These are phyloP conservation scores for Monopterus albus DNA, from an alignment of 2,113 vertebrate species.

Conservation along the genomic window DNA sequence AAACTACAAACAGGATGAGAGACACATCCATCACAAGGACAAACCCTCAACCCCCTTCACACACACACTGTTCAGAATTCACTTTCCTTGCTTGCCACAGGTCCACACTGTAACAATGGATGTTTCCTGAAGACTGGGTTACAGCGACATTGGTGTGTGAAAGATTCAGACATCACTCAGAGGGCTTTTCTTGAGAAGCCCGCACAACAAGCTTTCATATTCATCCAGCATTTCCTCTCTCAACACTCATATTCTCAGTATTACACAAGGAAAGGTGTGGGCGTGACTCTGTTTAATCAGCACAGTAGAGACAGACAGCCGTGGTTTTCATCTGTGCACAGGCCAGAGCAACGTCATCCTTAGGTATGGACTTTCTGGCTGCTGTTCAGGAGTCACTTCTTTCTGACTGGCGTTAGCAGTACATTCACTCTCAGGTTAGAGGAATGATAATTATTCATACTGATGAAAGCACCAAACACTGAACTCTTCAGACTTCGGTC, in stretches of 20 bases:
- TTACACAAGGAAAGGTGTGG: conserved; percentile 13
- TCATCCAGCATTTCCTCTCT: conserved; percentile 26
- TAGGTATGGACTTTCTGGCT: conserved; percentile 37
- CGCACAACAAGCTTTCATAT: conserved; percentile 7
- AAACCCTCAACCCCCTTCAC: conserved; percentile 42
- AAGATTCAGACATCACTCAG: conserved; percentile 24
- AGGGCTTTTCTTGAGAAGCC: not conserved
- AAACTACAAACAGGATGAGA: conserved; percentile 89
- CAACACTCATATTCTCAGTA: conserved; percentile 5
- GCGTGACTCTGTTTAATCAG: conserved; percentile 17
- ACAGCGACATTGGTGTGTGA: conserved; percentile 63
- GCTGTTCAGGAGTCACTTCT: conserved; percentile 25
- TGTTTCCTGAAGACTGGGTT: conserved; percentile 84
- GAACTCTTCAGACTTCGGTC: conserved; percentile 12
- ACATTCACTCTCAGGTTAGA: not conserved
- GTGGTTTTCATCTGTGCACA: conserved; percentile 23
- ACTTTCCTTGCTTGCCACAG: conserved; percentile 68
- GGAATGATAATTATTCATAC: conserved; percentile 6
- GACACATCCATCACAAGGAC: conserved; percentile 84
- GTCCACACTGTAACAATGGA: conserved; percentile 86
- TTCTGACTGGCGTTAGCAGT: conserved; percentile 9
- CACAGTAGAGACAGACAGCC: not conserved
- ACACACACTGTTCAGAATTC: conserved; percentile 42
- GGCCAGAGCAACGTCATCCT: conserved; percentile 11
- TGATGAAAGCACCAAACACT: not conserved